Evolutionary conservation across 2,113 vertebrate genomes (phyloP), one percentile per base, ranked within the genome.

Genomic region (Corydoras maculifer): DNA sequence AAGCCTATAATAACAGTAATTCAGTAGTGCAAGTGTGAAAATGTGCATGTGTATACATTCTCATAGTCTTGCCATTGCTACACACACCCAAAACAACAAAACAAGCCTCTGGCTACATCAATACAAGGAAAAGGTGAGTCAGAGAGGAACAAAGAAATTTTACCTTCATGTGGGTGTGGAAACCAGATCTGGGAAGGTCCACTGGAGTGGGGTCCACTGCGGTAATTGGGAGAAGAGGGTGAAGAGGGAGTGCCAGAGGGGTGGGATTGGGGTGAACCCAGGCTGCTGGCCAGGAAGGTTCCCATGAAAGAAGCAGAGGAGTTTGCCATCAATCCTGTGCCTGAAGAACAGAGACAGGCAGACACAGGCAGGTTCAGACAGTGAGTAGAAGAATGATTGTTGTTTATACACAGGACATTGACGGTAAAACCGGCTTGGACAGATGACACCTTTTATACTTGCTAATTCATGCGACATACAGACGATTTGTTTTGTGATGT

Each of bases 141-240:
- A 70, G 69, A 51, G 30, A 14, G 3, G 49, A 53, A 25, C 50
- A 58, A 8, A 29, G 59, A n/a, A n/a, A n/a, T 1, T 82, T 90
- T 89, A 97, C 96, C 96, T 94, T 98, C 95, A 8, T 98, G 95
- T 70, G 95, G 92, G 84, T 96, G 94, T n/a, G 94, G 92, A 87
- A 98, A 95, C 96, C 96, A 98, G 86, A 98, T 91, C 88, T 97
- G 93, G 71, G 96, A 95, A 75, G 94, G 84, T 9, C 62, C 65
- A 68, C 91, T 87, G 0, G 94, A 92, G 87, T 97, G 96, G 43
- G 94, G 89, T 69, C 91, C 88, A 0, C 84, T 80, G 69, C 92
- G 91, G 86, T 94, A 98, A 53, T 94, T 86, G 0, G 92, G 94
- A 72, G 95, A 94, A 0, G 94, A 89, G 3, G 96, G 92, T 58